Evolutionary conservation across 2,113 vertebrate species (phyloP), one percentile per base, ranked within the genome.

Genomic region (Aythya baeri): DNA sequence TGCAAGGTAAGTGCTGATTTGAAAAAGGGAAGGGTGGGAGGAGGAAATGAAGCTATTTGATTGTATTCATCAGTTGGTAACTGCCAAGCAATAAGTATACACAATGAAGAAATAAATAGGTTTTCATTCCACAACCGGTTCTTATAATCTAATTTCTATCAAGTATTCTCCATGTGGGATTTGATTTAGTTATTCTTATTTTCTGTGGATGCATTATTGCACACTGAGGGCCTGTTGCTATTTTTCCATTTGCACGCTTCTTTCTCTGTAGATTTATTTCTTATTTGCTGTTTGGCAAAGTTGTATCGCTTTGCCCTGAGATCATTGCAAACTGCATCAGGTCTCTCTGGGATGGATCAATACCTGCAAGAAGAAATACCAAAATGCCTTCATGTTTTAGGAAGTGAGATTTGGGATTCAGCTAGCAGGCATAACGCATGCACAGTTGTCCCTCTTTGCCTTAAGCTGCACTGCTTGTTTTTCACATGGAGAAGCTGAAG

Each of bases 71-170:
- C 87, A 73, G 6, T 49, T 74, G 31, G 11, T 65, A 86, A 82
- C 36, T 95, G 54, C 62, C 41, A 83, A 83, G 38, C 21, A 23
- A 68, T 62, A 29, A 43, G 20, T 75, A 78, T 88, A 59, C 84
- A 88, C 66, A 70, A 55, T 76, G 34, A 91, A 75, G 49, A 94
- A 80, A 77, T 59, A 71, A 80, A 54, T 66, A 86, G 73, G 43
- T 58, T 77, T 88, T 75, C 55, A 27, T 55, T 77, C n/a, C 63
- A 61, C 5, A 14, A 78, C 80, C 59, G 44, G 6, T 55, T 90
- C 63, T 84, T 43, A 38, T 61, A 11, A 61, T 67, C 65, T 78
- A 31, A 68, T 91, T 87, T 86, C 38, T 66, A 14, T 32, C 46
- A 71, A 88, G 34, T 31, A 26, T 83, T 83, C 57, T 81, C n/a